phyloP scores from a whole-genome alignment of 2,888 invertebrate genomes.

The Torymus texanus region DNA sequence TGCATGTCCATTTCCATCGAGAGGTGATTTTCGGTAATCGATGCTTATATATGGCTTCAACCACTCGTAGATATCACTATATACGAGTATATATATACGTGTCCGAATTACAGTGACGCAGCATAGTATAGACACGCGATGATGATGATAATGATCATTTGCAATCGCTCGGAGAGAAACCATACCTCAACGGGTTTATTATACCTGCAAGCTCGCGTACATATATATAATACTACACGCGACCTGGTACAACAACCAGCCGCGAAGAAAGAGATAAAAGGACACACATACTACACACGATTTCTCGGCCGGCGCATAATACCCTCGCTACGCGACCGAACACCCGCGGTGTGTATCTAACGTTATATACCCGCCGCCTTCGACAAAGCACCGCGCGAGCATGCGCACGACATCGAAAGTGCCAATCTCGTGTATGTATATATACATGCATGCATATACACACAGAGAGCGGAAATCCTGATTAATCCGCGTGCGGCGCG shows the following conservation, averaged over 20 bases:
- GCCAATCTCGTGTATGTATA: background rate
- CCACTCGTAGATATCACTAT: no score
- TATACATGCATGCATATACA: no score
- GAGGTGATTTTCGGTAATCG: background rate
- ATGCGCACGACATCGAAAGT: background rate
- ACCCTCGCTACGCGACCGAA: background rate
- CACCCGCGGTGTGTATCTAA: background rate
- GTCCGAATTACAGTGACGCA: no score
- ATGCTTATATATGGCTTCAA: no score
- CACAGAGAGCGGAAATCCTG: constrained; percentile 5
- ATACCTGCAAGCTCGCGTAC: background rate
- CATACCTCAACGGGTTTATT: constrained; percentile 24
- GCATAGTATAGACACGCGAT: no score
- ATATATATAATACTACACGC: background rate
- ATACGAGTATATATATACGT: no score
- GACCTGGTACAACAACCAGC: background rate
- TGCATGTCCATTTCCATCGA: background rate
- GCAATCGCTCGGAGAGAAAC: background rate
- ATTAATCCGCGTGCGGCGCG: constrained; percentile 1
- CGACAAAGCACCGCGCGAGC: constrained; percentile 1
- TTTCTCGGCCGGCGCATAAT: no score
- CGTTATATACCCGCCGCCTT: no score
- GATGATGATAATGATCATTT: constrained; percentile 4
- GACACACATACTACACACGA: background rate
- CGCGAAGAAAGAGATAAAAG: background rate